Evolutionary conservation across 2,113 vertebrate species (phyloP), one percentile per base, ranked within the genome.

Genomic region (Daubentonia madagascariensis): DNA sequence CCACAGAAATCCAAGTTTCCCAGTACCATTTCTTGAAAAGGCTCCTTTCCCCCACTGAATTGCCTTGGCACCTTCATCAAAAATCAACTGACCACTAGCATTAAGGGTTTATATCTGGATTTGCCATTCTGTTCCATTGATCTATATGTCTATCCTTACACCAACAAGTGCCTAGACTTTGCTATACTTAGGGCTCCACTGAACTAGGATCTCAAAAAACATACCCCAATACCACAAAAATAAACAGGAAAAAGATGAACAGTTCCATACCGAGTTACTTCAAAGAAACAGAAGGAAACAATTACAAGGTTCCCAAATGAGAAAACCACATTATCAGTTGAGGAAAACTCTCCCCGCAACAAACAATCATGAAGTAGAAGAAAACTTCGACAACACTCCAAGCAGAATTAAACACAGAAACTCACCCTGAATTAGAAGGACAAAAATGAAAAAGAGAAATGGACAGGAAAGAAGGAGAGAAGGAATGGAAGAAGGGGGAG

Each of bases 51-150:
- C 78, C 22, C 14, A 73, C 7, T 75, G 14, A 59, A 70, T 50
- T 91, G 16, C 28, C n/a, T 85, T 86, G 17, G 35, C 18, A 35
- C 20, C 2, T 85, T 78, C 70, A 54, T 91, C 73, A 86, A 80
- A 90, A 95, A 80, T 76, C 73, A 91, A 5, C 16, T 59, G 40
- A 43, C 28, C 1, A 6, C 20, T 67, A 32, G 28, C 61, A 25
- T 78, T n/a, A 61, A 95, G n/a, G 30, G 32, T 57, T 84, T 95
- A 90, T 59, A 78, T 85, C 61, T 91, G 88, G 50, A 72, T 73
- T 61, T 54, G 10, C 22, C 73, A 80, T 63, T 80, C 37, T 45
- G n/a, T 72, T 65, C 45, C n/a, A 65, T 16, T 86, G 37, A 40
- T 78, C 25, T 67, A 3, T 37, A 9, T 35, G 23, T 65, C 10